A percentile compares a stretch with the other conserved stretches of the same genome.
Evolutionary conservation across 2,113 vertebrate genomes (phyloP).

Genomic region (Anhinga rufa): DNA sequence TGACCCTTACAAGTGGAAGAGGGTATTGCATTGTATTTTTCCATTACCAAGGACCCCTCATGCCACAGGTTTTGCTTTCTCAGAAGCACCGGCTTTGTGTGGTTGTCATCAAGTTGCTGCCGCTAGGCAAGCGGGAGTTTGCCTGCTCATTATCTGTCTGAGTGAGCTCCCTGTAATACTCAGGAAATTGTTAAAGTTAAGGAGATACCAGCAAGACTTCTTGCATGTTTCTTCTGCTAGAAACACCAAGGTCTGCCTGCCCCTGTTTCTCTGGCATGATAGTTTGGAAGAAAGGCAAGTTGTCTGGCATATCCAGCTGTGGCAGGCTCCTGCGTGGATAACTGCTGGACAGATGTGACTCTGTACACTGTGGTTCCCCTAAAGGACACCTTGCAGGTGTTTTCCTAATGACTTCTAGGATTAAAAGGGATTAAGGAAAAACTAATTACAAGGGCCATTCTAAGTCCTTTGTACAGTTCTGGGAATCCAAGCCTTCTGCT

Average conservation of each 20-base stretch:
- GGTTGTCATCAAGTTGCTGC: neutral
- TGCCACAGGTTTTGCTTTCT: neutral
- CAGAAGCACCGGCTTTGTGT: neutral
- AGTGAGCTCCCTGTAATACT: neutral
- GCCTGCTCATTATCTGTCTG: neutral
- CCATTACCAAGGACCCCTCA: neutral
- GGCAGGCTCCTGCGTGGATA: neutral
- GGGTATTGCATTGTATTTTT: neutral
- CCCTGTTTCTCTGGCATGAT: neutral
- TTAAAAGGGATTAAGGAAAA: neutral
- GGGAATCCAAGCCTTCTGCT: neutral
- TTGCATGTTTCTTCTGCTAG: neutral
- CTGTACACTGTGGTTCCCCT: neutral
- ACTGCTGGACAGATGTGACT: neutral
- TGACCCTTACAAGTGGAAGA: neutral
- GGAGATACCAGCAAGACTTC: rapidly evolving
- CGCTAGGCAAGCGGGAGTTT: neutral
- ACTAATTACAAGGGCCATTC: neutral
- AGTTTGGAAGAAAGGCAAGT: neutral
- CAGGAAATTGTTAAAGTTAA: neutral
- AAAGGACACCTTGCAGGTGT: neutral
- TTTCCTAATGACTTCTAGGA: neutral
- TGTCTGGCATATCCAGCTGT: neutral
- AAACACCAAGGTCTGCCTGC: neutral
- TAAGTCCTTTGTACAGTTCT: neutral